Base-by-base conservation (phyloP, 2,888 invertebrate species). In the Lysandra bellargus region DNA sequence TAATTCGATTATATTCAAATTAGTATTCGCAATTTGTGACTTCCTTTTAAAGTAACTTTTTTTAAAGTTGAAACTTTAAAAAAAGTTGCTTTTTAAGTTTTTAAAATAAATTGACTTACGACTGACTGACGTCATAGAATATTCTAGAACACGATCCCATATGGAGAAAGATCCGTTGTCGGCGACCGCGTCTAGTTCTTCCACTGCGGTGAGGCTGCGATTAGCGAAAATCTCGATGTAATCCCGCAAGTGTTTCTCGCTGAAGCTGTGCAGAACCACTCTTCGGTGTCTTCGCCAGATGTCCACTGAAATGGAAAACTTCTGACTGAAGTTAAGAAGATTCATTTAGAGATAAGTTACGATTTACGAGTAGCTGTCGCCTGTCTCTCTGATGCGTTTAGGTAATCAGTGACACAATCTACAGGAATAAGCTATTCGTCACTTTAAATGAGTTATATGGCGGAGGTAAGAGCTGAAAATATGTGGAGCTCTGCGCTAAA, bases 91-190 rank as follows among this genome's bases (percentile, higher is more conserved):
- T 23, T 23, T 23, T 23, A 23, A 23, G 23, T 23, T 23, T 23
- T 53, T 61, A 61, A 23, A 9, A 23, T 7, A 7, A 7, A 61
- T 23, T 61, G 23, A 61, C 76, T 17, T 57, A 76, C 76, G 4
- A 53, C 53, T 33, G 5, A 76, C 76, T 6, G 76, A 53, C 7
- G 57, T 53, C 57, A 76, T 76, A 53, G 76, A n/a, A 53, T 76
- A 53, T 76, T 76, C 33, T 12, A 57, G 2, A 53, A 76, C 4
- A 30, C 23, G 33, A 6, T 76, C 53, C 76, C 76, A 76, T 12
- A 57, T 14, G 33, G 76, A 76, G 33, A 76, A 76, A 1, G 57
- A 14, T 23, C 57, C 76, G 2, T 0, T 57, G 17, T 57, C 76
- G 9, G 53, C 76, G 30, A 76, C 17, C 5, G 4, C 14, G 23